Evolutionary conservation across 2,113 vertebrate genomes (phyloP), one percentile per base, ranked within the genome.

Genomic region (Orthonyx spaldingii): DNA sequence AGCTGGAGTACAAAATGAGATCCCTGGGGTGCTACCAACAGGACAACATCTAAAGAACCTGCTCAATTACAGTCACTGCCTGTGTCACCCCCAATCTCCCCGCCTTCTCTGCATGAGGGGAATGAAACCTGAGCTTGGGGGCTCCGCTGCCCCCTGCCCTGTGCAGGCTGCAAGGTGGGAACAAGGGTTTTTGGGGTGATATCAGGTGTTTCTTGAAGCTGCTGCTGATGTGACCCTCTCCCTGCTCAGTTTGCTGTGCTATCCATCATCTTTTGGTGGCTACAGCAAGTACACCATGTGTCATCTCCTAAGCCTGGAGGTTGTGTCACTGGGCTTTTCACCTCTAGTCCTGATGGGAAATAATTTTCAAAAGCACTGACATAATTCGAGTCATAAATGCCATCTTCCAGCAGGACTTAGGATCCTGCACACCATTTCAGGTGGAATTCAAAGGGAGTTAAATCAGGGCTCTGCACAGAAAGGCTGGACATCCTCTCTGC

Each of bases 21-120:
- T 96, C 95, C 90, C 94, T 35, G 60, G 94, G 87, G 94, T 90
- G 80, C 87, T 69, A 82, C 87, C 72, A 75, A 82, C 79, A 93
- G 89, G 91, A 95, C 93, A 85, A 84, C 84, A 90, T 90, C 93
- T 97, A 59, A 97, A 87, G 68, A 95, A n/a, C 47, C 64, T 5
- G 2, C 71, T 95, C 94, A 85, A 7, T 89, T 93, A 61, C 89
- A 53, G 0, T 68, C 7, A 1, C 72, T 24, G 56, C 53, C 88
- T 30, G 66, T 96, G 90, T 96, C 91, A 63, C 79, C 93, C 84
- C 56, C 64, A 11, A 3, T 80, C 52, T 69, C 49, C 49, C 57
- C 15, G 15, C 0, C 1, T 56, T 89, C 75, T 63, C 68, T 0
- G 0, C 1, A 7, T 84, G 93, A 93, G 8, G 9, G 50, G 72